These are phyloP conservation scores for Cheilosia impressa DNA, from an alignment of 2,888 invertebrate species.

Conservation along the genomic window DNA sequence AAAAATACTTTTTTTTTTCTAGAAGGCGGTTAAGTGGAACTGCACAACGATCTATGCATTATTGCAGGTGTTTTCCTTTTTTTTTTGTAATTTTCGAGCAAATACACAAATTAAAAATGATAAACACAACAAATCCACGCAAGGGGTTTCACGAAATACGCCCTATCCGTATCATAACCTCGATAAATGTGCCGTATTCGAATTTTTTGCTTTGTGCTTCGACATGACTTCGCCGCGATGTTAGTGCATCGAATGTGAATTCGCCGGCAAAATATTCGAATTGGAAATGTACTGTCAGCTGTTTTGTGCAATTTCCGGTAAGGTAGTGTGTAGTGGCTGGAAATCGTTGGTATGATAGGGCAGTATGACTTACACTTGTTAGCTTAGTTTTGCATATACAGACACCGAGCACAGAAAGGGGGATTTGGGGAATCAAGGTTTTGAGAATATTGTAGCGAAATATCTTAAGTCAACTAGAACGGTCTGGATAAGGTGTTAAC, in stretches of 20 bases:
- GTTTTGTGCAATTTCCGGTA: background rate
- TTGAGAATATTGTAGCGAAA: too few relatives aligned
- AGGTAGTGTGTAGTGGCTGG: background rate
- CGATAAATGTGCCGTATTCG: slow-evolving; percentile 53
- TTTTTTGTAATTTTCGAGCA: slow-evolving; percentile 20
- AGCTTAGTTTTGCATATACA: too few relatives aligned
- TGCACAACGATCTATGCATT: slow-evolving; percentile 19
- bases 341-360: too few relatives aligned
- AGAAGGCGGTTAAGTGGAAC: slow-evolving; percentile 2
- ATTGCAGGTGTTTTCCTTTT: slow-evolving; percentile 17
- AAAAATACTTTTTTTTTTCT: background rate
- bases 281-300: slow-evolving; percentile 28
- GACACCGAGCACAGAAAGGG: too few relatives aligned
- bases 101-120: slow-evolving; percentile 49
- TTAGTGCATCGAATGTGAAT: slow-evolving; percentile 16
- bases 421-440: too few relatives aligned
- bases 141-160: slow-evolving; percentile 58
- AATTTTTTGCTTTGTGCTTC: slow-evolving; percentile 34
- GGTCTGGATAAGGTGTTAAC: too few relatives aligned
- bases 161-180: slow-evolving; percentile 56
- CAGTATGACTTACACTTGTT: too few relatives aligned
- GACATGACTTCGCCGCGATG: slow-evolving; percentile 9
- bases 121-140: slow-evolving; percentile 59
- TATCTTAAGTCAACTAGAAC: too few relatives aligned
- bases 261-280: background rate